These are phyloP conservation scores for Chamaetylas fuelleborni DNA, from an alignment of 2,113 vertebrate genomes.

Conservation along the genomic window DNA sequence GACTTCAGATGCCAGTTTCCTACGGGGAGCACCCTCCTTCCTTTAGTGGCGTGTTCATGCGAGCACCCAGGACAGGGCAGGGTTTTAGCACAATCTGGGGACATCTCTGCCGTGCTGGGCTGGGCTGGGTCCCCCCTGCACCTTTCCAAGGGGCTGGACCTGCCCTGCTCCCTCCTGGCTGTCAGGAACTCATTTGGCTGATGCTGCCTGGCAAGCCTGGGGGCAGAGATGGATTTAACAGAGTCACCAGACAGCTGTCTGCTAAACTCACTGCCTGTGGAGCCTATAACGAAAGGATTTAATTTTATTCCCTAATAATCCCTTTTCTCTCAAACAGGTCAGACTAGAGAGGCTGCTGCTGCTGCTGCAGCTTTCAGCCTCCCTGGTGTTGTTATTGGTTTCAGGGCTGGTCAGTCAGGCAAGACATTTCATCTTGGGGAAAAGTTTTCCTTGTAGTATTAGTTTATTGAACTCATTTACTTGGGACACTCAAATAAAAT, in stretches of 20 bases:
- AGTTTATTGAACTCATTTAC: background rate
- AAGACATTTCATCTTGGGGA: background rate
- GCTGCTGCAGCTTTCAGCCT: background rate
- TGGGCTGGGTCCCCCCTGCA: background rate
- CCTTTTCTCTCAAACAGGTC: background rate
- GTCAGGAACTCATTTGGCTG: constrained; percentile 10
- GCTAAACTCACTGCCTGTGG: background rate
- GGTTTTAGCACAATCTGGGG: background rate
- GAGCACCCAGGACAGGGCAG: background rate
- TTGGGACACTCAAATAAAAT: background rate
- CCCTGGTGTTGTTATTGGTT: background rate
- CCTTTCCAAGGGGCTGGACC: background rate
- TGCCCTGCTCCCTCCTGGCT: background rate
- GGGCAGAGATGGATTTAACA: constrained; percentile 33
- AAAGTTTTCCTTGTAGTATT: constrained; percentile 9
- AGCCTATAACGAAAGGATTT: background rate
- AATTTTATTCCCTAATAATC: constrained; percentile 43
- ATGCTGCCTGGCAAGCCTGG: background rate
- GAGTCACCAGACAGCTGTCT: background rate
- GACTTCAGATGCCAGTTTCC: background rate
- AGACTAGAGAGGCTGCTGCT: background rate
- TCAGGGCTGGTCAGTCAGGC: background rate
- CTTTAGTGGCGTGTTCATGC: background rate
- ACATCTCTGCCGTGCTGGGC: background rate
- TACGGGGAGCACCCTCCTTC: rapidly evolving